phyloP scores from a whole-genome alignment of 2,797 vertebrate genomes.

The Tokudaia tokunoshimensis region DNA sequence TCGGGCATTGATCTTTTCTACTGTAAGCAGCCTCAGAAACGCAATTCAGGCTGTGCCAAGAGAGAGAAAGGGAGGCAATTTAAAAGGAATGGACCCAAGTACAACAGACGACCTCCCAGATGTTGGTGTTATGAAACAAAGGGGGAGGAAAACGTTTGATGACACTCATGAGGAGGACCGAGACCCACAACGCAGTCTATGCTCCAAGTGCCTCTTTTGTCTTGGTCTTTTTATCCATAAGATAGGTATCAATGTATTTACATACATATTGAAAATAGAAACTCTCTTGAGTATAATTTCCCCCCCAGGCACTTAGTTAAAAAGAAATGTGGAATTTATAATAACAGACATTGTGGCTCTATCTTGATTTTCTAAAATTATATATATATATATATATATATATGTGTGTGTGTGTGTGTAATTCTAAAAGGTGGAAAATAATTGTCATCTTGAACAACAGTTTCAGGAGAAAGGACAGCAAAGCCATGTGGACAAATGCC shows the following conservation, averaged over 20 bases:
- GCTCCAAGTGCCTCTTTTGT: neutral
- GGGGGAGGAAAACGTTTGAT: neutral
- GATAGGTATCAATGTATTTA: neutral
- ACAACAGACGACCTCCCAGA: neutral
- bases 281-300: neutral
- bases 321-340: slow-evolving; percentile 10
- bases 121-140: neutral
- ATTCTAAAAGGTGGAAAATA: slow-evolving; percentile 64
- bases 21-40: slow-evolving; percentile 16
- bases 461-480: slow-evolving; percentile 54
- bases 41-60: slow-evolving; percentile 43
- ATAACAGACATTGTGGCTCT: slow-evolving; percentile 49
- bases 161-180: neutral
- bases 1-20: slow-evolving; percentile 37
- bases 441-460: slow-evolving; percentile 42
- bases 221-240: neutral
- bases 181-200: neutral
- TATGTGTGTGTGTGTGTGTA: too few relatives aligned
- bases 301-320: slow-evolving; percentile 7
- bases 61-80: neutral
- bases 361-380: slow-evolving; percentile 2
- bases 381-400: too few relatives aligned
- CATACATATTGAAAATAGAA: slow-evolving; percentile 7
- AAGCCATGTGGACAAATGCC: neutral
- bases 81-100: slow-evolving; percentile 41